phyloP scores from a whole-genome alignment of 2,888 invertebrate species.

The Acrocyrtus sp. region DNA sequence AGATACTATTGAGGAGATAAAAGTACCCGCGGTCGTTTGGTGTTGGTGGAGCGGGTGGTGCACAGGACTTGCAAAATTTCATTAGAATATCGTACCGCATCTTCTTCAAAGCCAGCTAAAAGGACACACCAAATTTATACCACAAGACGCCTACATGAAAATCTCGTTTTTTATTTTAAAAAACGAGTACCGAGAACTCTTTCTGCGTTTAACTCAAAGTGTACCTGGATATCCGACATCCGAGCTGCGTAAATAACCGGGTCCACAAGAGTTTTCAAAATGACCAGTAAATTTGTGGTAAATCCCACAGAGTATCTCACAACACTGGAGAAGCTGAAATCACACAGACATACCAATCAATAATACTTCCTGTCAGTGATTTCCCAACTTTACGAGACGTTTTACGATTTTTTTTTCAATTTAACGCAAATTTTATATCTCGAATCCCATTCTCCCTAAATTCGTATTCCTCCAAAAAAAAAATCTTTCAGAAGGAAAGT shows the following conservation, averaged over 20 bases:
- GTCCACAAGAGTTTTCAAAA: constrained; percentile 74
- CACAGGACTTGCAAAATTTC: constrained; percentile 53
- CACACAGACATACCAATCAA: no score
- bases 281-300: constrained; percentile 70
- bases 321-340: constrained; percentile 61
- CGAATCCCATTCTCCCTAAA: neutral
- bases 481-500: no score
- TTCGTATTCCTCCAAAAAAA: no score
- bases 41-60: constrained; percentile 43
- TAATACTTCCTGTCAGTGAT: no score
- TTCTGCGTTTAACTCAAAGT: neutral
- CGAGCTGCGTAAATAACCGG: constrained; percentile 76
- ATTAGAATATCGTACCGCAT: constrained; percentile 59
- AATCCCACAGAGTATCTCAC: constrained; percentile 63
- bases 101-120: constrained; percentile 60
- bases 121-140: constrained; percentile 6
- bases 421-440: no score
- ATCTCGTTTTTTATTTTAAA: no score
- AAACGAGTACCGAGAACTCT: no score
- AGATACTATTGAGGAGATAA: no score
- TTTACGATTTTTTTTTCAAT: no score
- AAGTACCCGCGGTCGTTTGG: constrained; percentile 54
- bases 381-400: no score
- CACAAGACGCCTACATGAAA: no score
- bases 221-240: constrained; percentile 74